Evolutionary conservation across 1,140 invertebrate genomes (phyloP), one percentile per base, ranked within the genome.

Genomic region (Rhagoletis pomonella): DNA sequence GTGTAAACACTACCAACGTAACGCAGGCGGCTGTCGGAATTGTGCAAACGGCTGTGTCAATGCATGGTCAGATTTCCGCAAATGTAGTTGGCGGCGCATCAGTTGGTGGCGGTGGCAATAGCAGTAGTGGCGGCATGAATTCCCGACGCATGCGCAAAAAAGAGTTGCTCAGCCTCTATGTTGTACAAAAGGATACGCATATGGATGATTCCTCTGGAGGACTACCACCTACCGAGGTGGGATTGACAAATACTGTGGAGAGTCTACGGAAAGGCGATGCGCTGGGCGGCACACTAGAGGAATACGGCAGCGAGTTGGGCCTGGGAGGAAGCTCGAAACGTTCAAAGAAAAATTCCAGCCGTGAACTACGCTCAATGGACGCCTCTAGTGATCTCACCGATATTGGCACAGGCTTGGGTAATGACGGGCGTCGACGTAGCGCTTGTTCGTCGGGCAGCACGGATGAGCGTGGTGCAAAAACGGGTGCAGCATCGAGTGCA

Each of bases 131-230:
- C 62, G 89, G 88, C 7, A 88, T 96, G 1, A 97, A 96, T 91
- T 94, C 97, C 9, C 93, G 97, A 73, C 94, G 97, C 47, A 98
- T 98, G 97, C 94, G 97, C 4, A 98, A 98, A 93, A 98, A 98
- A 90, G 97, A 98, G 92, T 91, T 98, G 12, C 93, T 98, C 14
- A 94, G 97, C 14, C 95, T 97, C 90, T 98, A 98, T 91, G 97
- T 97, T 93, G 97, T 96, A 1, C 96, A 98, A 91, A 92, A 92
- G 77, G 96, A 97, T 90, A 97, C 96, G 94, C 97, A 97, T 88
- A 96, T 96, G 95, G 96, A 96, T 89, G 96, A 97, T 89, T 95
- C 95, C 90, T 94, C 86, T 89, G 93, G 90, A 88, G 92, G 94
- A 7, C 90, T 94, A 88, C 91, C 93, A 9, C 90, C 92, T n/a